phyloP scores from a whole-genome alignment of 2,888 invertebrate genomes.

The Tethea ocularis region DNA sequence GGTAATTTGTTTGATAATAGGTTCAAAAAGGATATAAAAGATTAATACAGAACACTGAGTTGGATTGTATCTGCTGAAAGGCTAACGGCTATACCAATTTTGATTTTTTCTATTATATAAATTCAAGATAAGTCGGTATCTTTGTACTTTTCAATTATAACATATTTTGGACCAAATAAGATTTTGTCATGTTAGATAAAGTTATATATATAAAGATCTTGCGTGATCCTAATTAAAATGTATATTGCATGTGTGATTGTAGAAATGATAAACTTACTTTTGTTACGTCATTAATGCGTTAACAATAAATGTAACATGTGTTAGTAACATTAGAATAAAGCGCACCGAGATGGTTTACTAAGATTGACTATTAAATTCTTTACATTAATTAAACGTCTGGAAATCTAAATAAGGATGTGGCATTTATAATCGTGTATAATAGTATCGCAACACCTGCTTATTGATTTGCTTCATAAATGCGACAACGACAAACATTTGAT shows the following conservation, averaged over 20 bases:
- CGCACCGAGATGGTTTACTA: slow-evolving; percentile 51
- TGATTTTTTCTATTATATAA: no score
- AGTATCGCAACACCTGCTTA: neutral
- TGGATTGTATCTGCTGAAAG: no score
- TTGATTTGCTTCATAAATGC: no score
- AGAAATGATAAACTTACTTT: slow-evolving; percentile 5
- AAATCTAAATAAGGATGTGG: neutral
- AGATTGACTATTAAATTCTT: slow-evolving; percentile 33
- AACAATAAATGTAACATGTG: slow-evolving; percentile 19
- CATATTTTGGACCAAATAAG: neutral
- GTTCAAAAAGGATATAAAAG: no score
- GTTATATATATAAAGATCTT: slow-evolving; percentile 3
- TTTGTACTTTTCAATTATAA: neutral
- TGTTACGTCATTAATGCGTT: slow-evolving; percentile 25
- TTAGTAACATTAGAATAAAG: slow-evolving; percentile 16
- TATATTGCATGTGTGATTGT: slow-evolving; percentile 15
- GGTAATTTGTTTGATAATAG: no score
- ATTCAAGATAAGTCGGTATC: no score
- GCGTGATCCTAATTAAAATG: slow-evolving; percentile 9
- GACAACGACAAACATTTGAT: no score
- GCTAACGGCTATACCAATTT: no score
- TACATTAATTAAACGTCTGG: neutral
- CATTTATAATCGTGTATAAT: neutral
- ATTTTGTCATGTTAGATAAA: neutral
- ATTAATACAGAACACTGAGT: no score